These are phyloP conservation scores for Hipposideros larvatus DNA, from an alignment of 2,797 vertebrate species.

Conservation along the genomic window DNA sequence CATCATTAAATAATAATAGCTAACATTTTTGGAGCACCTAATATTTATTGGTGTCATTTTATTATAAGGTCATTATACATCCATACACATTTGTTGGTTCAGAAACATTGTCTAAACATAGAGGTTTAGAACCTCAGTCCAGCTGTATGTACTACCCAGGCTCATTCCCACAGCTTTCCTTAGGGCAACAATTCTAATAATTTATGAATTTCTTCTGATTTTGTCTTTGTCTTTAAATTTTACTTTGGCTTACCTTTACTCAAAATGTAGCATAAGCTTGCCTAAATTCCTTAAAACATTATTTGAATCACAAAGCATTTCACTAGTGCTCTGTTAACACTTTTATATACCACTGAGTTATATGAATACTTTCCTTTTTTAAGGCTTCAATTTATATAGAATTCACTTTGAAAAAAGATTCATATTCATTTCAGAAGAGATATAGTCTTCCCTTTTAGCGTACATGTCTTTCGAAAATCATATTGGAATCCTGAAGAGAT, in stretches of 20 bases:
- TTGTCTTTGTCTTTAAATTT: background rate
- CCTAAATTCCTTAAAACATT: background rate
- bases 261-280: background rate
- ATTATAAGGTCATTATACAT: background rate
- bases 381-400: background rate
- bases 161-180: background rate
- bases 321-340: background rate
- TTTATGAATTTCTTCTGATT: background rate
- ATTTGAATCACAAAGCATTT: background rate
- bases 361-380: background rate
- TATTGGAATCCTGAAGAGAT: background rate
- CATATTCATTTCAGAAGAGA: background rate
- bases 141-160: background rate
- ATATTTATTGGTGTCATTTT: background rate
- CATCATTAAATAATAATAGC: background rate
- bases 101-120: background rate
- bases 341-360: background rate
- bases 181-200: background rate
- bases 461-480: conserved; percentile 14
- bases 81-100: background rate
- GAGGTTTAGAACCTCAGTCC: background rate
- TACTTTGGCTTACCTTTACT: background rate
- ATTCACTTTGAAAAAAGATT: background rate
- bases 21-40: background rate
- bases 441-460: background rate